Evolutionary conservation across 2,797 vertebrate genomes (phyloP), one percentile per base, ranked within the genome.

Genomic region (Sphenodon punctatus): DNA sequence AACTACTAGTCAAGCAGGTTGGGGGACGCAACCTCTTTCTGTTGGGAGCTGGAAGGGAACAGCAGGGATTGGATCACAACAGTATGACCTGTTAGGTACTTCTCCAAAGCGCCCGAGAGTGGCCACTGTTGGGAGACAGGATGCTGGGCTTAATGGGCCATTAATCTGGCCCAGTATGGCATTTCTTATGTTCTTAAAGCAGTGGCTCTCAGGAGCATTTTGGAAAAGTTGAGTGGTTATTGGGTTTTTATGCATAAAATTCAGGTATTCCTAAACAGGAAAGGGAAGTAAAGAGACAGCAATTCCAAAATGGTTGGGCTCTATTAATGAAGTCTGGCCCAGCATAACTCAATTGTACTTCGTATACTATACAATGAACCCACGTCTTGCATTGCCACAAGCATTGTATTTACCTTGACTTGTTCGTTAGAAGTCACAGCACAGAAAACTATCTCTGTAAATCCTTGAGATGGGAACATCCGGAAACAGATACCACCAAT

Each of bases 401-500:
- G 27, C 1, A 72, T 38, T 80, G 8, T 45, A 93, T 93, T 96
- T 95, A 99, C 99, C 98, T 99, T 99, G 90, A 99, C 99, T 94
- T 99, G 98, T 65, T 99, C 98, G 22, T 99, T 99, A 61, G 98
- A 99, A 60, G 98, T 99, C 76, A 99, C 99, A 1, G 98, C 99
- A 88, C 98, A 99, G 92, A 99, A 99, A 82, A 99, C 99, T 46
- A 99, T 99, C 95, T 99, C 99, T 0, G 98, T 99, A 88, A 99
- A 99, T 90, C 98, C 98, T 91, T 99, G 99, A 3, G 98, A 98
- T 1, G 97, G 98, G 95, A 99, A 99, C 99, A 99, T 99, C 43
- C 98, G 97, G 92, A 99, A 99, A 89, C 98, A 99, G 95, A 99
- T 99, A 34, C 98, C 99, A 36, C 99, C 98, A 3, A 99, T 99